Base-by-base conservation (phyloP, 2,113 vertebrate species). In the Blennius ocellaris region DNA sequence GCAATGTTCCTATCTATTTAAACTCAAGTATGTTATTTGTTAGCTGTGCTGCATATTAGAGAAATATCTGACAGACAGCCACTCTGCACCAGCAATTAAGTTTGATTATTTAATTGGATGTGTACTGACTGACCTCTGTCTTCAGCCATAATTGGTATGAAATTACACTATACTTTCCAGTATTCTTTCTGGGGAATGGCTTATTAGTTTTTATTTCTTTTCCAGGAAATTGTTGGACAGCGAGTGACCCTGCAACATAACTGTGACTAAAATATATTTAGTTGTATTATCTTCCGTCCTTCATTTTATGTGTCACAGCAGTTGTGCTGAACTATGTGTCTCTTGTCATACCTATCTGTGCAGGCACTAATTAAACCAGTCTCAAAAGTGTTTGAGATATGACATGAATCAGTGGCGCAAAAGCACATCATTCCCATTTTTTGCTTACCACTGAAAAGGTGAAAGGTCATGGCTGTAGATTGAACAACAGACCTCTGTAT, bases 401-500 rank as follows among this genome's bases (percentile, higher is more conserved):
- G n/a, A n/a, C n/a, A n/a, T 45, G 14, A 16, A 50, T 38, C 15
- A n/a, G 59, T 66, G 11, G 5, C 16, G 8, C 52, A 39, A 43
- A n/a, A 4, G 12, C 41, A 3, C 15, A 64, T 66, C n/a, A 15
- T 47, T 72, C 55, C 67, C 41, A 16, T 10, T 63, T 21, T 36
- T 48, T 66, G 5, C 64, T 66, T 69, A 61, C 48, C 64, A 51
- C 72, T 64, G 75, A 11, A 50, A n/a, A n/a, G 37, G 7, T 3
- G 3, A 65, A 55, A 50, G 58, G 75, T 48, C 44, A 76, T 61
- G 14, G 37, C 59, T 43, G 38, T 36, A 70, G 59, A 51, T 14
- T 64, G n/a, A n/a, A n/a, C 68, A 63, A 56, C 65, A 15, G 47
- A 68, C 53, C 54, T 68, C 12, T 73, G 43, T 60, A 17, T 44